phyloP scores from a whole-genome alignment of 35 echinoderm and acorn worm species.

The Amphiura filiformis region DNA sequence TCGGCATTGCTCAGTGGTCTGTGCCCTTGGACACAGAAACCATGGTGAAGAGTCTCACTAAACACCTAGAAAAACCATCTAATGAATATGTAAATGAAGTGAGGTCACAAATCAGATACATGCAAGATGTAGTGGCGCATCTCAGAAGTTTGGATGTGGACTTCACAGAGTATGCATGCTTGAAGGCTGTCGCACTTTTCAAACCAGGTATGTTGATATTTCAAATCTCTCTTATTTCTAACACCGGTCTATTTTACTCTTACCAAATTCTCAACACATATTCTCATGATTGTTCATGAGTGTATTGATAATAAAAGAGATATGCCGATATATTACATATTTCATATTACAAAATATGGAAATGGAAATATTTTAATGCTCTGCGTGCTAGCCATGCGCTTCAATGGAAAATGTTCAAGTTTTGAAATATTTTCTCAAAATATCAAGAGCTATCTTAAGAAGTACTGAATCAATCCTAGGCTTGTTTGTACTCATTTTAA shows the following conservation, averaged over 20 bases:
- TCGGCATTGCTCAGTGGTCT: conserved; percentile 94
- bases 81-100: conserved; percentile 43
- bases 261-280: no score
- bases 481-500: no score
- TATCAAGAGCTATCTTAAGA: no score
- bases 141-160: conserved; percentile 74
- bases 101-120: conserved; percentile 53
- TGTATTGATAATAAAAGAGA: not conserved
- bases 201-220: conserved; percentile 73
- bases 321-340: no score
- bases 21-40: conserved; percentile 79
- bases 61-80: conserved; percentile 23
- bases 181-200: conserved; percentile 92
- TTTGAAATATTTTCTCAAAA: no score
- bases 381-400: no score
- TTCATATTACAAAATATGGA: no score
- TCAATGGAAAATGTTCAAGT: no score
- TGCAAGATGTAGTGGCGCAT: conserved; percentile 71
- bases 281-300: not conserved
- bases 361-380: no score
- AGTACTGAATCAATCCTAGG: no score
- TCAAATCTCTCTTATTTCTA: no score
- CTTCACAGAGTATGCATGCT: conserved; percentile 90
- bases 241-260: no score
- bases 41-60: conserved; percentile 39